Evolutionary conservation across 2,797 vertebrate species (phyloP).

Genomic region (Pipistrellus pipistrellus): DNA sequence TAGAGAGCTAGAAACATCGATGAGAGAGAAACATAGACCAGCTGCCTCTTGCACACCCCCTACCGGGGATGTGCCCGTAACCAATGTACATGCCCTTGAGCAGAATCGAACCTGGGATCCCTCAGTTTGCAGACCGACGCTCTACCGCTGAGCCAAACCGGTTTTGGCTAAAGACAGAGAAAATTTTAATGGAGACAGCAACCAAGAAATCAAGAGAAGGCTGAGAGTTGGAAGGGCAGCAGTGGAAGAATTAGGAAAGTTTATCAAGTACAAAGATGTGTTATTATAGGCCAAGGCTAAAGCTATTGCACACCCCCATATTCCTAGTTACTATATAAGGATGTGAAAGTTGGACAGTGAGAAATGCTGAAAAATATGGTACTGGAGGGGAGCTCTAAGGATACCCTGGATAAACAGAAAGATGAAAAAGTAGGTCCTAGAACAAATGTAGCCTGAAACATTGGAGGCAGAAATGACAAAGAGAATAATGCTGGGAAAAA

Average conservation of each 20-base stretch:
- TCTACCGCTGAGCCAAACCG: no score
- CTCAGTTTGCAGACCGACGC: no score
- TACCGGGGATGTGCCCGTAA: no score
- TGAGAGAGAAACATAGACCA: no score
- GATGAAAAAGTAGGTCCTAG: neutral
- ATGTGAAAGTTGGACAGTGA: neutral
- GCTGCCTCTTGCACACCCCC: no score
- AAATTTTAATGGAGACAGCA: neutral
- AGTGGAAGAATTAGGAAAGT: neutral
- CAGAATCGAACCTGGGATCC: no score
- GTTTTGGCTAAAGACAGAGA: neutral
- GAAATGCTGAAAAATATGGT: neutral
- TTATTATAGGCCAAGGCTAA: neutral
- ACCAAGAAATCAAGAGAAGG: neutral
- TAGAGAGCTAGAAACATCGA: no score
- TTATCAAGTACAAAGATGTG: no score
- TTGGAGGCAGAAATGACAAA: neutral
- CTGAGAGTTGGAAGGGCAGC: neutral
- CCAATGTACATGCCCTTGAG: no score
- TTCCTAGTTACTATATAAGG: neutral
- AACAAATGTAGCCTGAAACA: neutral
- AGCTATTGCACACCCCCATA: no score
- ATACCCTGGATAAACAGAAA: neutral
- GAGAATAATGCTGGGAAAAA: neutral
- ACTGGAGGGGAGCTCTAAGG: no score